Base-by-base conservation (phyloP, 2,113 vertebrate species). In the Trogon surrucura region DNA sequence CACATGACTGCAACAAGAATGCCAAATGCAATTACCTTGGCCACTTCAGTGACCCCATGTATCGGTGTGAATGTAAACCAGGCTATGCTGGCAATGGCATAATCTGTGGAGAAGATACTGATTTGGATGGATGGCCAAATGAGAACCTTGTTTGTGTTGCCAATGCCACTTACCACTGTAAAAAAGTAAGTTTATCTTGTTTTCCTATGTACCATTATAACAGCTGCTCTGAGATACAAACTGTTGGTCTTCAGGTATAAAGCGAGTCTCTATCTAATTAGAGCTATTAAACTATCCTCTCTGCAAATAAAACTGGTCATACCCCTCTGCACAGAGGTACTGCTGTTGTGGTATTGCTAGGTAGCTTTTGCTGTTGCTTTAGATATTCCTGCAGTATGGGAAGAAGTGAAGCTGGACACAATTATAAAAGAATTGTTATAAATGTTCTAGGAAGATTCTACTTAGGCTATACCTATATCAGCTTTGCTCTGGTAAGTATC, bases 161-260 rank as follows among this genome's bases (percentile, higher is more conserved):
- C 89, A 99, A 99, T 32, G 99, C 99, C 32, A 99, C 99, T 50
- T 99, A 99, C 96, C 99, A 99, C 97, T 99, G 99, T 97, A 99
- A 99, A 96, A 99, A 99, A 97, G 99, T 99, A 98, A 77, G 91
- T 74, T 84, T 48, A 80, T 85, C 8, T 17, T 67, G 5, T 61
- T 82, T 58, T 36, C n/a, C 30, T 2, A 0, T 6, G 21, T 22
- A 14, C 36, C 4, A 11, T 72, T 85, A 2, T 3, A 58, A 62
- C 21, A 45, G 16, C 32, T 38, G 14, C 10, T 51, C 44, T 80
- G 58, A 70, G n/a, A 47, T 47, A 47, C 45, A 47, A 47, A 47
- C 41, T 41, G 41, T 41, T 41, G 41, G 41, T 41, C 41, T 41
- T 41, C 41, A 41, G 41, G 4, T 48, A 21, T 30, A 69, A 75